phyloP scores from a whole-genome alignment of 2,888 invertebrate genomes.

The Eremobia ochroleuca region DNA sequence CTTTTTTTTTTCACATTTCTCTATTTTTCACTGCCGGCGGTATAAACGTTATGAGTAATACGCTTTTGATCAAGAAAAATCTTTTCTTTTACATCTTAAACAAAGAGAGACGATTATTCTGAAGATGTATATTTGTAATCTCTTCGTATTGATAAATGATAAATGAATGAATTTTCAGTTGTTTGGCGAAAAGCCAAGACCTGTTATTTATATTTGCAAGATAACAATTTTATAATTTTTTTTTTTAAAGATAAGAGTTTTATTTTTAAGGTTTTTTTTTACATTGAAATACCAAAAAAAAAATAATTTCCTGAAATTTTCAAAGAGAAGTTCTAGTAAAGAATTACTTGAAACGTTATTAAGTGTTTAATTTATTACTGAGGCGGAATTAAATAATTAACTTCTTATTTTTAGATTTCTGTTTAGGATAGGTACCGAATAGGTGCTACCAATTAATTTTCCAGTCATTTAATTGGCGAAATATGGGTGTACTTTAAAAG shows the following conservation, averaged over 20 bases:
- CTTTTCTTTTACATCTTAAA: not conserved
- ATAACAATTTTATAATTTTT: too few relatives aligned
- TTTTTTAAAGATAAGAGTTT: not conserved
- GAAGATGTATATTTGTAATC: slow-evolving; percentile 7
- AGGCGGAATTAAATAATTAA: not conserved
- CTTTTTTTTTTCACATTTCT: slow-evolving; percentile 46
- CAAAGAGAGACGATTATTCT: not conserved
- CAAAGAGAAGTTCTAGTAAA: not conserved
- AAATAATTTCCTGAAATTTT: not conserved
- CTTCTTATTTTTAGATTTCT: not conserved
- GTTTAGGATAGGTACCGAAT: not conserved
- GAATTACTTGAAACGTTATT: not conserved
- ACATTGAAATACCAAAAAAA: not conserved
- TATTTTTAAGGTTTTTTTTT: not conserved
- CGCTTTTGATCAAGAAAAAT: slow-evolving; percentile 8
- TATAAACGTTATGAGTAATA: slow-evolving; percentile 10
- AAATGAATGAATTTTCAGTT: not conserved
- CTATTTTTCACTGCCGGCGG: slow-evolving; percentile 8
- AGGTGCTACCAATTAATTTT: not conserved
- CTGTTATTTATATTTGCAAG: not conserved
- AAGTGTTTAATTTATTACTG: not conserved
- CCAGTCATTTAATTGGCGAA: not conserved
- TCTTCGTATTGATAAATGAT: not conserved
- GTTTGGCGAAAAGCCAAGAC: not conserved
- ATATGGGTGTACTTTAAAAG: not conserved